Percentiles rank a stretch among this genome's conserved stretches.
Conservation (phyloP, 2,113 vertebrate genomes). For the Scomber japonicus region DNA sequence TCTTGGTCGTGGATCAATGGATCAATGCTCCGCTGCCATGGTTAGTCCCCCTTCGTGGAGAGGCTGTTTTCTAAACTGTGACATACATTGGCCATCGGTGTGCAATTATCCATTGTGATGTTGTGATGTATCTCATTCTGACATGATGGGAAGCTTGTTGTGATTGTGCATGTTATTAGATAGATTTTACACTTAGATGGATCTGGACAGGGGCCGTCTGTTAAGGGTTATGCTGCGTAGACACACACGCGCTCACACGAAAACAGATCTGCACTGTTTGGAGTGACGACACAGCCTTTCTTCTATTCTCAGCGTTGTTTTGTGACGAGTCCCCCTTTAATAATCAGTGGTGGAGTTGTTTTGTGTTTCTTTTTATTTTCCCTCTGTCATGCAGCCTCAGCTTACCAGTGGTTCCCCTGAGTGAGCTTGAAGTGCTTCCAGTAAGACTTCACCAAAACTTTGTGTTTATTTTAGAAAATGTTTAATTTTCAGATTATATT, state of each 20-base stretch:
- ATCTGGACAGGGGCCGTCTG: constrained; percentile 51
- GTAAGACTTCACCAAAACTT: background rate
- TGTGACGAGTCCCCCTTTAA: constrained; percentile 52
- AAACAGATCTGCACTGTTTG: constrained; percentile 32
- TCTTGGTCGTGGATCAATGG: constrained; percentile 43
- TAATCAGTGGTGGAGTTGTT: constrained; percentile 62
- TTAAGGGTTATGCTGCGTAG: constrained; percentile 20
- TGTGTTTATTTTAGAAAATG: background rate
- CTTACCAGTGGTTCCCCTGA: constrained; percentile 3
- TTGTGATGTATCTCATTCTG: constrained; percentile 38
- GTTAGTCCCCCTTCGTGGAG: constrained; percentile 3
- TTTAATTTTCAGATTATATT: background rate
- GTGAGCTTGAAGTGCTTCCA: constrained; percentile 3
- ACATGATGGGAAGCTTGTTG: constrained; percentile 49
- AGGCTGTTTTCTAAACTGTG: constrained; percentile 31
- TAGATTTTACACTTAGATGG: constrained; percentile 67
- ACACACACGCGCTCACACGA: background rate
- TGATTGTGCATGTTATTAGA: constrained; percentile 49
- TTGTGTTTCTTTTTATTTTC: constrained; percentile 48
- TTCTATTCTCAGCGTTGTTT: constrained; percentile 39
- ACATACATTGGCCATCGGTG: constrained; percentile 32
- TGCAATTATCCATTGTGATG: constrained; percentile 33
- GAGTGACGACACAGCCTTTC: constrained; percentile 35
- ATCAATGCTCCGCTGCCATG: background rate
- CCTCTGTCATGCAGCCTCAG: constrained; percentile 43